Conservation (phyloP, 2,113 vertebrate genomes). For the Ornithorhynchus anatinus region DNA sequence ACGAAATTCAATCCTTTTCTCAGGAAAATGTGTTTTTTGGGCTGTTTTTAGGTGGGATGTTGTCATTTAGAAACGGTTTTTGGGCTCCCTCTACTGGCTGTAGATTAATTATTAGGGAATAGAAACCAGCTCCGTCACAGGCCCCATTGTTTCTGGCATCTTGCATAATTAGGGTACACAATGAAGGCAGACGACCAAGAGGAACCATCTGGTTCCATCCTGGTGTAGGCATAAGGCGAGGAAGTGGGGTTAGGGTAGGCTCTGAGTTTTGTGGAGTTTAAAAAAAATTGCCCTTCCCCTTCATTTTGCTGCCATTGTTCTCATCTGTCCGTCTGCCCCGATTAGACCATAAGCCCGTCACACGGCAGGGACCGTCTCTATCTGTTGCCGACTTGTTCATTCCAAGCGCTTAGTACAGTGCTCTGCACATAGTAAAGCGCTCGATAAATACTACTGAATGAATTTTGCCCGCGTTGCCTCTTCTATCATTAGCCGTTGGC, state of each 20-base stretch:
- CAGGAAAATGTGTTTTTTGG: background rate
- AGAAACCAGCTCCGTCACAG: background rate
- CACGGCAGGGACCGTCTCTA: too few species aligned
- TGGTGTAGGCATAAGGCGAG: background rate
- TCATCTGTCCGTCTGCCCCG: too few species aligned
- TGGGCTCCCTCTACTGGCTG: slow-evolving; percentile 39
- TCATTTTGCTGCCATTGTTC: too few species aligned
- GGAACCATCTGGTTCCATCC: background rate
- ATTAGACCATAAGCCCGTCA: too few species aligned
- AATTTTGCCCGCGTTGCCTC: too few species aligned
- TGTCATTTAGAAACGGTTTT: slow-evolving; percentile 32
- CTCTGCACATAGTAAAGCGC: too few species aligned
- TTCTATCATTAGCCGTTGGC: too few species aligned
- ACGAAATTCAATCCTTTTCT: slow-evolving; percentile 5
- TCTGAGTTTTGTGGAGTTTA: background rate
- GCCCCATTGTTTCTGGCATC: background rate
- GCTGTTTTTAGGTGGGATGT: background rate
- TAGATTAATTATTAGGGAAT: background rate
- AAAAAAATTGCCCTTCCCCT: background rate
- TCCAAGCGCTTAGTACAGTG: too few species aligned
- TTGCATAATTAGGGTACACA: slow-evolving; percentile 2
- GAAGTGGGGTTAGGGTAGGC: background rate
- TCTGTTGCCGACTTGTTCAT: too few species aligned
- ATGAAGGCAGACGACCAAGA: background rate
- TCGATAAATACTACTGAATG: too few species aligned